Conservation (phyloP, 53 echinoderm and acorn worm species). For the Glandiceps talaboti region DNA sequence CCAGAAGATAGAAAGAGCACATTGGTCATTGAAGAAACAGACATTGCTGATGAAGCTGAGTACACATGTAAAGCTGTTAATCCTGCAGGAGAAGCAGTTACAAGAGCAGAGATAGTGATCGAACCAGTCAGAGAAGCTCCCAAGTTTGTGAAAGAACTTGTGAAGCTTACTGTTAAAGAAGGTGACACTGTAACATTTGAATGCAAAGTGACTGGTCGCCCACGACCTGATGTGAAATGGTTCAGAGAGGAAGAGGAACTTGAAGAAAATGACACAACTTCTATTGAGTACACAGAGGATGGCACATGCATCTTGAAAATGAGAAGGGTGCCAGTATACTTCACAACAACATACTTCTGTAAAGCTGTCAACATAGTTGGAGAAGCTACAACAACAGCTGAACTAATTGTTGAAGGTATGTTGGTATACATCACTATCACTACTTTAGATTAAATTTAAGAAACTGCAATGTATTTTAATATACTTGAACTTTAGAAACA, state of each 20-base stretch:
- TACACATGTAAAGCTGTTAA: slow-evolving; percentile 93
- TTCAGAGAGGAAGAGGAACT: slow-evolving; percentile 65
- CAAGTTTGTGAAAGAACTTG: slow-evolving; percentile 52
- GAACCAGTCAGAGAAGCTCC: slow-evolving; percentile 68
- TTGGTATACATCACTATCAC: too few species aligned
- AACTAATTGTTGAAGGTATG: slow-evolving; percentile 88
- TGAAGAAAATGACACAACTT: slow-evolving; percentile 39
- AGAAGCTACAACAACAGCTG: slow-evolving; percentile 57
- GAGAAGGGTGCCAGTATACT: slow-evolving; percentile 36
- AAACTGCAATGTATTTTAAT: too few species aligned
- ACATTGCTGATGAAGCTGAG: slow-evolving; percentile 77
- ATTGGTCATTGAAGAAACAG: slow-evolving; percentile 65
- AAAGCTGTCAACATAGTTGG: slow-evolving; percentile 71
- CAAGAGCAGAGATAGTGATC: slow-evolving; percentile 82
- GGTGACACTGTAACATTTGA: slow-evolving; percentile 79
- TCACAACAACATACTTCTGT: slow-evolving; percentile 63
- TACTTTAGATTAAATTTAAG: too few species aligned
- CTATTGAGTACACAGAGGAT: slow-evolving; percentile 69
- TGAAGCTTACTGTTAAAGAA: slow-evolving; percentile 38
- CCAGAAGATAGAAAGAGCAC: slow-evolving; percentile 74
- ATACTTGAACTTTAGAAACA: too few species aligned
- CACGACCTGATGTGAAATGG: slow-evolving; percentile 87
- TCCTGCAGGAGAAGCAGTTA: slow-evolving; percentile 75
- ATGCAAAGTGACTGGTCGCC: slow-evolving; percentile 64
- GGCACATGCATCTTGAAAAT: slow-evolving; percentile 74